These are phyloP conservation scores for Melozone crissalis DNA, from an alignment of 2,113 vertebrate species.

Conservation along the genomic window DNA sequence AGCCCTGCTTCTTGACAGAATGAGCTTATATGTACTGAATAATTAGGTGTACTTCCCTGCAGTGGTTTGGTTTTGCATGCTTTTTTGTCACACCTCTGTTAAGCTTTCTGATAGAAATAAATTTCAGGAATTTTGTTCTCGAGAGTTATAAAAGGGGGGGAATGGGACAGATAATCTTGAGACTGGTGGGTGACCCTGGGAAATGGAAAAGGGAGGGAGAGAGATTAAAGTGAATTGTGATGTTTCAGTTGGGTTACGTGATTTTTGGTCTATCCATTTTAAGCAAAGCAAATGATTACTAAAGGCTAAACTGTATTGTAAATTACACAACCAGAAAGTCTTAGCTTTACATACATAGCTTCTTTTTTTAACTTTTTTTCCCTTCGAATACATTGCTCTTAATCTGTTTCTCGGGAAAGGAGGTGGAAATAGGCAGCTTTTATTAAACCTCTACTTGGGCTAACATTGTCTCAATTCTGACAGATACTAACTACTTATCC, in stretches of 20 bases:
- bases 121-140: background rate
- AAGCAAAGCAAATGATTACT: background rate
- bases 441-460: background rate
- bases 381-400: background rate
- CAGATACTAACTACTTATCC: background rate
- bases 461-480: background rate
- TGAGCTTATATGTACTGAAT: background rate
- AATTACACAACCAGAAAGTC: background rate
- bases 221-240: background rate
- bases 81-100: background rate
- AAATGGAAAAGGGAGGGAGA: background rate
- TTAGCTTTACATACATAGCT: background rate
- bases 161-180: background rate
- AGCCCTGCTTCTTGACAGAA: background rate
- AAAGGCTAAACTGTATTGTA: background rate
- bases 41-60: background rate
- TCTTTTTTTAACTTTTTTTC: background rate
- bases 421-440: background rate
- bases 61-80: background rate
- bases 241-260: background rate
- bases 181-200: background rate
- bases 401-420: background rate
- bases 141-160: rapidly evolving
- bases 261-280: background rate
- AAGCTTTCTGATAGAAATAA: background rate